These are phyloP conservation scores for Portunus trituberculatus DNA, from an alignment of 1,140 invertebrate genomes.

Conservation along the genomic window DNA sequence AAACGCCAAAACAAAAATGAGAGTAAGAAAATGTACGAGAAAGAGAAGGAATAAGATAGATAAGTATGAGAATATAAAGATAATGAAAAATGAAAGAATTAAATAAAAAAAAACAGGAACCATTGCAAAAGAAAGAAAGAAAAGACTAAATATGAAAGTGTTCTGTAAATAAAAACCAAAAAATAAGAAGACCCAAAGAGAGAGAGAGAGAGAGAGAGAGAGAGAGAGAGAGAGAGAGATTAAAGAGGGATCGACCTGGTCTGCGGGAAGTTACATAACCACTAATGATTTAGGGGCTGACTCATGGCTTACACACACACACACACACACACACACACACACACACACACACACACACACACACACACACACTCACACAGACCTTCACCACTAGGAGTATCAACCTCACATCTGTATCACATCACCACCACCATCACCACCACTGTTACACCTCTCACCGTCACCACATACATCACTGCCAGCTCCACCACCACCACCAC, in stretches of 20 bases:
- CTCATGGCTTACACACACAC: background rate
- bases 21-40: no score
- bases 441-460: no score
- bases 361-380: background rate
- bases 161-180: background rate
- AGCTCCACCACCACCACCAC: no score
- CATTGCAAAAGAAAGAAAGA: no score
- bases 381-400: background rate
- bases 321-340: conserved; percentile 16
- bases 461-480: no score
- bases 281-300: background rate
- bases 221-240: conserved; percentile 40
- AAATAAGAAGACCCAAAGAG: background rate
- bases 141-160: background rate
- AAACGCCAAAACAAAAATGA: no score
- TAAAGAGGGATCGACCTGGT: background rate
- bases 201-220: conserved; percentile 11
- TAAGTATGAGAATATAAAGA: no score
- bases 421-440: background rate
- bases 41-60: no score
- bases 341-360: conserved; percentile 15
- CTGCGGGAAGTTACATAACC: background rate
- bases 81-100: no score
- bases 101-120: no score
- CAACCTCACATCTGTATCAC: background rate